Evolutionary conservation across 2,888 invertebrate genomes (phyloP), one percentile per base, ranked within the genome.

Genomic region (Ctenicera cuprea): DNA sequence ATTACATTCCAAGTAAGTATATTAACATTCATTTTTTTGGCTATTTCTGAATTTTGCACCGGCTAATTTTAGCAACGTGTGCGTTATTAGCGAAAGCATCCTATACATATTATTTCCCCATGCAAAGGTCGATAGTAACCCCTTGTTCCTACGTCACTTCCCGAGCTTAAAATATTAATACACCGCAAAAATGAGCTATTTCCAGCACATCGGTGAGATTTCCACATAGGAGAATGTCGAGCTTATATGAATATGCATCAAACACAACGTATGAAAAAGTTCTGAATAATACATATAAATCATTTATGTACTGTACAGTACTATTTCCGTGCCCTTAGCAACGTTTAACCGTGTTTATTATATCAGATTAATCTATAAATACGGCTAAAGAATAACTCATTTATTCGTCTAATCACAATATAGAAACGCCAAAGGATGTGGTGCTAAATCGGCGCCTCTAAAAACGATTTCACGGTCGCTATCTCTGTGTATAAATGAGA

Each of bases 111-210:
- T 38, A 59, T 38, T 48, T 48, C 48, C 48, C 48, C 18, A 48
- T 48, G 48, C 18, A 11, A 61, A 68, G 63, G 68, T 68, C 73
- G 68, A 68, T 63, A 73, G 14, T 62, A 68, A 73, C 57, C 73
- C 67, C 68, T 67, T 63, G 61, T 64, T 73, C 41, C 59, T 52
- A 63, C 71, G 71, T 71, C 71, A 73, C 65, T 65, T 74, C 64
- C 73, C 48, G 48, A 57, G 61, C 62, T 48, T 65, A 70, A 70
- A 69, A 74, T 74, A 70, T 74, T 64, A 68, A 48, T 37, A 37
- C 62, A 43, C 67, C 66, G 73, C 61, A 68, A 73, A 73, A 73
- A 73, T 37, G 26, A 52, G 61, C 57, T 73, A 73, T 73, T 73
- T 73, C 61, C 59, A 63, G 73, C 50, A 63, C 52, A 64, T 57